Evolutionary conservation across 1,140 invertebrate genomes (phyloP), one percentile per base, ranked within the genome.

Genomic region (Hypsibius dujardini): DNA sequence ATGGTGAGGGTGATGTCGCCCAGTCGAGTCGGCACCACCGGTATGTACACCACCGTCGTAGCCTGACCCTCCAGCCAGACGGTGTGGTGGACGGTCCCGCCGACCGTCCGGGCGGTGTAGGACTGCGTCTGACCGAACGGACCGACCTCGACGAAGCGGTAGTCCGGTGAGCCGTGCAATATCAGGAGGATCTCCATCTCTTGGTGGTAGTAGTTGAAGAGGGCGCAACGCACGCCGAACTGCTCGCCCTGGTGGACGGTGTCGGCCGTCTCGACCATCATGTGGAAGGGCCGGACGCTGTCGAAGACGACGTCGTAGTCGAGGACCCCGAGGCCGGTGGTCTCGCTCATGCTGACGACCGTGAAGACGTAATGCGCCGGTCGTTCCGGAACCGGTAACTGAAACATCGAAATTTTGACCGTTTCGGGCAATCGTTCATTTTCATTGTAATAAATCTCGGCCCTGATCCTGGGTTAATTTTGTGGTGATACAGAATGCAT

Each of bases 61-160:
- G 14, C 14, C 12, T 59, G 3, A 71, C 7, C 40, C 74, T 80
- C 76, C 82, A 75, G 79, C 82, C 46, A 83, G 75, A 28, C 83
- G 76, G 75, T 82, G 79, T 40, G 83, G 82, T 72, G 79, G 79
- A 70, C 81, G 79, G 1, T 80, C 81, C 28, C 28, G 62, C 12
- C 12, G 42, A 67, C 62, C 42, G 3, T 12, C 12, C 3, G 12
- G 42, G 62, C 62, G 42, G 76, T 76, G 75, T 84, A 84, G 47
- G 83, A 83, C 76, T 84, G 84, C 67, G 88, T 90, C 72, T 89
- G 87, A 69, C 92, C 92, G 77, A 90, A 85, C 74, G 89, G 86
- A 78, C 93, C 92, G 1, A 97, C 92, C 74, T 94, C 88, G 12
- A 97, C 89, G 77, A 95, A 95, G 80, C 92, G 90, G 78, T 94